Evolutionary conservation across 30 jellyfish, hydroid and myxozoan species (phyloP).

Genomic region (Phacellophora camtschatica): DNA sequence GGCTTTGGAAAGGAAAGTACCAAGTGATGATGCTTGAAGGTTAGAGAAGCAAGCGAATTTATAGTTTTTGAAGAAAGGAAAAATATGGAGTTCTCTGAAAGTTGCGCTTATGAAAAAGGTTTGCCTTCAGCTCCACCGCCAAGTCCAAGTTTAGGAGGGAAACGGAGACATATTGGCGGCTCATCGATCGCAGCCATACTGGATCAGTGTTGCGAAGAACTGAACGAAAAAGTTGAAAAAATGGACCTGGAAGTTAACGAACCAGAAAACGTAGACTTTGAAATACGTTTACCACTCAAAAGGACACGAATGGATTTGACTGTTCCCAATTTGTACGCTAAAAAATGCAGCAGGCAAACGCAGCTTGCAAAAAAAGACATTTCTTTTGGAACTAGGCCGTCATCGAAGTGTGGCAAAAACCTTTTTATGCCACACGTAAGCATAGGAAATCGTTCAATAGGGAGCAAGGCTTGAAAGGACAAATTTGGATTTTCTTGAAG

Average conservation of each 20-base stretch:
- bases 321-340: constrained; percentile 12
- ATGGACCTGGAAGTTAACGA: constrained; percentile 44
- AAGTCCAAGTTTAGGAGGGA: constrained; percentile 80
- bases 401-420: constrained; percentile 14
- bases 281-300: constrained; percentile 35
- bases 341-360: not conserved
- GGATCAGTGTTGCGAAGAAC: constrained; percentile 78
- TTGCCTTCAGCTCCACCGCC: constrained; percentile 90
- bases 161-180: constrained; percentile 40
- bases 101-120: constrained; percentile 30
- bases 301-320: constrained; percentile 44
- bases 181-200: constrained; percentile 38
- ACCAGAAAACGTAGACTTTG: not conserved
- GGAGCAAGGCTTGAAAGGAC: constrained; percentile 48
- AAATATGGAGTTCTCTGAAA: too few species aligned
- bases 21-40: too few species aligned
- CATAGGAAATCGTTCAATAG: constrained; percentile 18
- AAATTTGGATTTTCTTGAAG: too few species aligned
- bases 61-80: too few species aligned
- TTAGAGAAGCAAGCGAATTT: too few species aligned
- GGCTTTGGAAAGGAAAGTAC: too few species aligned
- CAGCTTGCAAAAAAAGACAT: constrained; percentile 13
- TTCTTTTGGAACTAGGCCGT: constrained; percentile 58
- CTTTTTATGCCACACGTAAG: constrained; percentile 2
- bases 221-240: constrained; percentile 43